phyloP scores from a whole-genome alignment of 2,113 vertebrate genomes.

The Psilopsiagon aymara region DNA sequence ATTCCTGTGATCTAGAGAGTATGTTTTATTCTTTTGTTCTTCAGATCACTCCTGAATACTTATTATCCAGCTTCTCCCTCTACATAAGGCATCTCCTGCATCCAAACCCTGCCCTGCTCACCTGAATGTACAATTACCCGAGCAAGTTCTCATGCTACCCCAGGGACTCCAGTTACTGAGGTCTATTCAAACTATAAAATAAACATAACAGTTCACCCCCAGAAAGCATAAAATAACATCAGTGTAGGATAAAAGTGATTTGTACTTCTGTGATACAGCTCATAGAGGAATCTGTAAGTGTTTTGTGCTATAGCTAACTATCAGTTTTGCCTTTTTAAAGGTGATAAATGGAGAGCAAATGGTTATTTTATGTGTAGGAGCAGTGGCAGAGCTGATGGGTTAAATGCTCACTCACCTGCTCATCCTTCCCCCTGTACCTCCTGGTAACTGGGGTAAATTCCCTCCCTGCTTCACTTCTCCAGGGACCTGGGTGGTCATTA shows the following conservation, averaged over 20 bases:
- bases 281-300: background rate
- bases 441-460: background rate
- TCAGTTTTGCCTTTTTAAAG: background rate
- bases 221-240: conserved; percentile 44
- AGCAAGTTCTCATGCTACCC: background rate
- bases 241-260: conserved; percentile 1
- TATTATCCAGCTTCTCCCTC: background rate
- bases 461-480: background rate
- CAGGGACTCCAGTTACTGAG: background rate
- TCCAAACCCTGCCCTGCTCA: conserved; percentile 6
- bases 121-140: conserved; percentile 14
- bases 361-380: background rate
- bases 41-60: background rate
- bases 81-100: background rate
- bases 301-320: background rate
- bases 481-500: background rate
- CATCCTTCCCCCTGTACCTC: background rate
- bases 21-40: background rate
- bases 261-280: background rate
- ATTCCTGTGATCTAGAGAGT: background rate
- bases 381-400: background rate
- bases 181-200: conserved; percentile 22
- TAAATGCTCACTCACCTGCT: background rate
- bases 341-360: background rate
- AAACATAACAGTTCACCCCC: conserved; percentile 32